Percentiles rank a stretch among this genome's conserved stretches.
These are phyloP conservation scores for Stenurella melanura DNA, from an alignment of 2,888 invertebrate species.

Conservation along the genomic window DNA sequence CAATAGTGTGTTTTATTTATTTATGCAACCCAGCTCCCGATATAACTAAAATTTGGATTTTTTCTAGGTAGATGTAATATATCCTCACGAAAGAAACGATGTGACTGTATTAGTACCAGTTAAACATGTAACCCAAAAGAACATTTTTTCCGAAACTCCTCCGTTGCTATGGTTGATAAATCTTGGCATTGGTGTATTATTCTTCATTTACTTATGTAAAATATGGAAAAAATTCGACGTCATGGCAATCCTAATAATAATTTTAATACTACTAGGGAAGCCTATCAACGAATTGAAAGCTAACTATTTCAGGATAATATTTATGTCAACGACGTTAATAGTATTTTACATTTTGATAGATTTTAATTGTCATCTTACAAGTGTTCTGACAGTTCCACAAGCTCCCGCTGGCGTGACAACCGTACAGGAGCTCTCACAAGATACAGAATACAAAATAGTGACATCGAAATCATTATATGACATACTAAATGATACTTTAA, in stretches of 20 bases:
- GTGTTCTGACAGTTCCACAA: constrained; percentile 14
- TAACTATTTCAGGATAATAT: constrained; percentile 11
- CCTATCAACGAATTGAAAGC: constrained; percentile 10
- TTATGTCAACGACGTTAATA: constrained; percentile 24
- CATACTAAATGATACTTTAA: background rate
- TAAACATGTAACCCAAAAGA: background rate
- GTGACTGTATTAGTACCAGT: constrained; percentile 25
- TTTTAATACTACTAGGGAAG: constrained; percentile 1
- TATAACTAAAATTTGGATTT: no score
- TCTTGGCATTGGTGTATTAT: background rate
- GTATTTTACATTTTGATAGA: constrained; percentile 14
- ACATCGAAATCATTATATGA: background rate
- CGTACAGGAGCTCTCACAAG: background rate
- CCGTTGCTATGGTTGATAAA: background rate
- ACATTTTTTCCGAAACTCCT: background rate
- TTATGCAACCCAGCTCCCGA: no score
- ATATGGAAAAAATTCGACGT: background rate
- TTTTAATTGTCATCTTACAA: constrained; percentile 18
- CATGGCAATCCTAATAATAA: background rate
- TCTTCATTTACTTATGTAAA: constrained; percentile 6
- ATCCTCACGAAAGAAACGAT: constrained; percentile 15
- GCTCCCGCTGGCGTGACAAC: background rate
- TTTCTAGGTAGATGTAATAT: constrained; percentile 22
- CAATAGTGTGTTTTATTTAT: no score
- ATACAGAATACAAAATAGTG: background rate